Percentiles rank a stretch among this genome's conserved stretches.
Conservation (phyloP, 2,797 vertebrate genomes). For the Amniataba percoides region DNA sequence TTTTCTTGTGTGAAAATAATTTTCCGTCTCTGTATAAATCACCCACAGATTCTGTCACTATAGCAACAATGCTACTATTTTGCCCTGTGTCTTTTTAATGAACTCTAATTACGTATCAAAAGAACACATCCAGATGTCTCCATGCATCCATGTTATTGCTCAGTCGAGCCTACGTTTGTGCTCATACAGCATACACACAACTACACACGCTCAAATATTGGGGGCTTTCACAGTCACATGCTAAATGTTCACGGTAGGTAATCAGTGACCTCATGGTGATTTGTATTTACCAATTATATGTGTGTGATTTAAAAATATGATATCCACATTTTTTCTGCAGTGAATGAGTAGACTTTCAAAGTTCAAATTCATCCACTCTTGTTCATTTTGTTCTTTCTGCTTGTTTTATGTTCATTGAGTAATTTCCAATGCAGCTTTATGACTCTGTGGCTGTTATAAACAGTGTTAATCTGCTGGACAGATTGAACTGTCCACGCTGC, state of each 20-base stretch:
- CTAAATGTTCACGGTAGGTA: not conserved
- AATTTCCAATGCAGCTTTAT: slow-evolving; percentile 15
- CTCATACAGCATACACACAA: not conserved
- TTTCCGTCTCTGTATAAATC: slow-evolving; percentile 18
- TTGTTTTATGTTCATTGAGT: slow-evolving; percentile 26
- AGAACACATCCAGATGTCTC: slow-evolving; percentile 35
- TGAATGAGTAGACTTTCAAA: not conserved
- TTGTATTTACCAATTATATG: not conserved
- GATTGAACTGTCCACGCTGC: not conserved
- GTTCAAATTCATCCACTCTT: not conserved
- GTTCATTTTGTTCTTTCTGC: not conserved
- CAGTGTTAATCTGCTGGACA: slow-evolving; percentile 30
- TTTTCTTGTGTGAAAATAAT: not conserved
- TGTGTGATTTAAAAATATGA: not conserved
- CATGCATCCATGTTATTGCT: not conserved
- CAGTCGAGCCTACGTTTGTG: not conserved
- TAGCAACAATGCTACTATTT: slow-evolving; percentile 18
- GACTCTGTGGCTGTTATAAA: slow-evolving; percentile 44
- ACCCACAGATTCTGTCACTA: slow-evolving; percentile 30
- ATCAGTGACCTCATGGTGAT: not conserved
- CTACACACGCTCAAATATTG: not conserved
- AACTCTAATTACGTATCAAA: slow-evolving; percentile 9
- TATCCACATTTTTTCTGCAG: not conserved
- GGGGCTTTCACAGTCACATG: not conserved
- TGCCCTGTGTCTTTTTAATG: slow-evolving; percentile 37